A percentile compares a stretch with the other conserved stretches of the same genome.
phyloP scores from a whole-genome alignment of 2,797 vertebrate genomes.

The Dermochelys coriacea region DNA sequence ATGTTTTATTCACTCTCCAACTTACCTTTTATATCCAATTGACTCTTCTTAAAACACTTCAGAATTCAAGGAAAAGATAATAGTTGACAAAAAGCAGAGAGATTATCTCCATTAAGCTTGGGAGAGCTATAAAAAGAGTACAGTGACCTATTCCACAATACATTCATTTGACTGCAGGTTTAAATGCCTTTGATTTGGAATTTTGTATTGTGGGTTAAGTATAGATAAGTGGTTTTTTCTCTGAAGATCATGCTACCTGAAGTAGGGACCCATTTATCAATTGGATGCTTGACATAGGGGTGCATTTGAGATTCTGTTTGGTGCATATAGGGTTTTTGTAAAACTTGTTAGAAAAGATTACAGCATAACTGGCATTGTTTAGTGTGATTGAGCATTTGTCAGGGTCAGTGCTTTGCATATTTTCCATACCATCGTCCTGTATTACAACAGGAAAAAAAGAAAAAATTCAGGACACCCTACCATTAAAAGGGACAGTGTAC shows the following conservation, averaged over 20 bases:
- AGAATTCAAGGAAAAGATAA: not conserved
- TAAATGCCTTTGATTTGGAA: not conserved
- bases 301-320: not conserved
- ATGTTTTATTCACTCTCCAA: not conserved
- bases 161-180: not conserved
- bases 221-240: not conserved
- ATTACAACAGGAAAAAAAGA: not conserved
- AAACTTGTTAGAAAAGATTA: not conserved
- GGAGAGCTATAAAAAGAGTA: not conserved
- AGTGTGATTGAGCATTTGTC: not conserved
- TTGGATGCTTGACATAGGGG: not conserved
- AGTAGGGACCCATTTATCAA: not conserved
- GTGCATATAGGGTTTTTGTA: not conserved
- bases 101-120: not conserved
- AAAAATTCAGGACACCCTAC: not conserved
- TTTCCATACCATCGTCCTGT: not conserved
- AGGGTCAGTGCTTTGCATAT: not conserved
- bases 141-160: not conserved
- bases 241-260: not conserved
- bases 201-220: not conserved
- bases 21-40: not conserved
- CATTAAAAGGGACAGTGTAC: not conserved
- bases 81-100: not conserved
- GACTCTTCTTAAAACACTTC: not conserved
- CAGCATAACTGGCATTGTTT: not conserved